Base-by-base conservation (phyloP, 2,888 invertebrate genomes). In the Scaptomyza caliginosa region DNA sequence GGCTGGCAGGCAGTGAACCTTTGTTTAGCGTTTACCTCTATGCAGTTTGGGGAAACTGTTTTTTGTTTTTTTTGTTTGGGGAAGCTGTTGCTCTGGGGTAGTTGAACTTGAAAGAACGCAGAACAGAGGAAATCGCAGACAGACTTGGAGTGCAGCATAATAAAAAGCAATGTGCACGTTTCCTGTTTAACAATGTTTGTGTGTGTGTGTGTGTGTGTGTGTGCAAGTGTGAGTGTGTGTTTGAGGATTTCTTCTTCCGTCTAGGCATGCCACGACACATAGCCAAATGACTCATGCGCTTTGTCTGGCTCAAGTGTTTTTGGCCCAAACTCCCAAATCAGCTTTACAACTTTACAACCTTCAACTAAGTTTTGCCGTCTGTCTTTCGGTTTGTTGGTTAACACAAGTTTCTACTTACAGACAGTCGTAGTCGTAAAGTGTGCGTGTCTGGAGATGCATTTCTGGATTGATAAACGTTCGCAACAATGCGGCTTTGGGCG, bases 381-480 rank as follows among this genome's bases (percentile, higher is more conserved):
- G 49, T 55, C 63, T 46, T 26, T n/a, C 28, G n/a, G n/a, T n/a
- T 42, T 13, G 23, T 43, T 28, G 30, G 58, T 26, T 62, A 66
- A 66, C 60, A 59, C 24, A 17, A 56, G 59, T 54, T 55, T 42
- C 34, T 56, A 66, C 40, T 74, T 55, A 11, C 70, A 45, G 45
- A 38, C 16, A 30, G n/a, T n/a, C n/a, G n/a, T 30, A 55, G 65
- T 50, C 67, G 77, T 48, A 24, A 59, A 73, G 73, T 77, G 59
- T 8, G 21, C 5, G 17, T 21, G 77, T 49, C 46, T 39, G 49
- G 38, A 67, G 28, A 96, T 96, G 96, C 96, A 96, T 95, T 96
- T 96, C 93, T 96, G 96, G 96, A 96, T 96, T 91, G 95, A 96
- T 92, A 96, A 96, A 92, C 94, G 95, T 89, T 94, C 95, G 91